A percentile compares a stretch with the other conserved stretches of the same genome.
phyloP scores from a whole-genome alignment of 1,140 invertebrate species.

The Zaprionus inermis region DNA sequence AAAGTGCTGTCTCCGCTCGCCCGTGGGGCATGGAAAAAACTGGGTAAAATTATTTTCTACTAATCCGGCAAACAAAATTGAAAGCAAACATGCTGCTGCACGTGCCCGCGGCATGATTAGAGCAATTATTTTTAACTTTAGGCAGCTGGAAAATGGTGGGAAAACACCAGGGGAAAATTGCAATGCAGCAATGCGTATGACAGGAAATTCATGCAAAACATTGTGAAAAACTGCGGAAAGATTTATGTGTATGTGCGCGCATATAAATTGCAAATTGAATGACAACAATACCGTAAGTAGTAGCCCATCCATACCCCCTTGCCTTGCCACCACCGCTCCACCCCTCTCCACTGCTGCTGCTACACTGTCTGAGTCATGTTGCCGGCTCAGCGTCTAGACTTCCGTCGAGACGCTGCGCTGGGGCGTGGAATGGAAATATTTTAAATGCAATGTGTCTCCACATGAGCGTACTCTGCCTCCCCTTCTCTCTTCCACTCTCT shows the following conservation, averaged over 20 bases:
- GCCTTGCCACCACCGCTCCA: not conserved
- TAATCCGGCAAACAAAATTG: constrained; percentile 57
- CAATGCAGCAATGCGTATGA: constrained; percentile 34
- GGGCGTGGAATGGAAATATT: constrained; percentile 42
- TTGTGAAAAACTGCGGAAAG: constrained; percentile 36
- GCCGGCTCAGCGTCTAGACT: constrained; percentile 70
- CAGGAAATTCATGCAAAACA: constrained; percentile 74
- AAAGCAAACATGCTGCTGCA: constrained; percentile 56
- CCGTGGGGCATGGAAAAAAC: not conserved
- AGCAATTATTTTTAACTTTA: constrained; percentile 32
- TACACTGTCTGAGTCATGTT: constrained; percentile 36
- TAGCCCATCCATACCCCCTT: not conserved
- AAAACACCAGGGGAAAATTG: constrained; percentile 39
- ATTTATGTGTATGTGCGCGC: constrained; percentile 63
- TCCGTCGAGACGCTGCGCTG: constrained; percentile 67
- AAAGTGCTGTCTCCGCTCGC: constrained; percentile 18
- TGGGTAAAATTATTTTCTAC: constrained; percentile 39
- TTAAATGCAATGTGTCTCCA: constrained; percentile 39
- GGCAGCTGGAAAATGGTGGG: not conserved
- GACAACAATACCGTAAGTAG: constrained; percentile 50
- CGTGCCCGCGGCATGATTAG: constrained; percentile 21
- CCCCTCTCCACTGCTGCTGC: not conserved
- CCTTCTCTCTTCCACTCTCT: not conserved
- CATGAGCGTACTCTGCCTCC: constrained; percentile 13
- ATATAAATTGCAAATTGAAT: constrained; percentile 77